Evolutionary conservation across 2,113 vertebrate genomes (phyloP).

Genomic region (Neomonachus schauinslandi): DNA sequence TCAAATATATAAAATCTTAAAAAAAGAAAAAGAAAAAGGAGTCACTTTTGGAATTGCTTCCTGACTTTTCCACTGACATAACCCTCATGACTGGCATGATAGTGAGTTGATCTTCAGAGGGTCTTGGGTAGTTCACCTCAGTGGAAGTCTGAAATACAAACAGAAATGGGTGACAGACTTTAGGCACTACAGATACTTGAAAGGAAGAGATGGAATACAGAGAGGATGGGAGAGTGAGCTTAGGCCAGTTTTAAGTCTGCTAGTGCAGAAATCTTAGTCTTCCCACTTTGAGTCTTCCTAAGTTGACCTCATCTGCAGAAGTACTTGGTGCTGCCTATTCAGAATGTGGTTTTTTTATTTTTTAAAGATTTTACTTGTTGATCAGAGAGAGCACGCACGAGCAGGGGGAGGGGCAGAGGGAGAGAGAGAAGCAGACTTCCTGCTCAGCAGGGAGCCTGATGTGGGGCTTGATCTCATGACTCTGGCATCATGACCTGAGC

Average conservation of each 20-base stretch:
- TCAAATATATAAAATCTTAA: neutral
- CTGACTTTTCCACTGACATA: constrained; percentile 28
- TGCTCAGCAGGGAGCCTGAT: neutral
- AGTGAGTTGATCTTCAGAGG: neutral
- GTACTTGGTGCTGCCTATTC: neutral
- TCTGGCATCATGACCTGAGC: neutral
- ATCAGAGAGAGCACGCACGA: neutral
- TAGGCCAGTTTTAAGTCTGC: neutral
- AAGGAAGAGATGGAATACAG: neutral
- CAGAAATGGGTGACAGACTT: neutral
- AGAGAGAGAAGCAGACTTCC: neutral
- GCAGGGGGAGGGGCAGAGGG: neutral
- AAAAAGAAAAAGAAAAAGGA: neutral
- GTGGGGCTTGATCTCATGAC: neutral
- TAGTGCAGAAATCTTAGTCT: neutral
- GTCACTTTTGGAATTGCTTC: neutral
- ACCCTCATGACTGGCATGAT: neutral
- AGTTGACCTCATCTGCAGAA: neutral
- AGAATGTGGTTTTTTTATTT: neutral
- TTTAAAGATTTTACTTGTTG: neutral
- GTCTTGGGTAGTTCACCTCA: neutral
- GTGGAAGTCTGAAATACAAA: neutral
- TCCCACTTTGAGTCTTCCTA: neutral
- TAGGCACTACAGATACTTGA: neutral
- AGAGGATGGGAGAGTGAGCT: neutral